Percentiles rank a stretch among this genome's conserved stretches.
These are phyloP conservation scores for Nematolebias whitei DNA, from an alignment of 2,113 vertebrate genomes.

Conservation along the genomic window DNA sequence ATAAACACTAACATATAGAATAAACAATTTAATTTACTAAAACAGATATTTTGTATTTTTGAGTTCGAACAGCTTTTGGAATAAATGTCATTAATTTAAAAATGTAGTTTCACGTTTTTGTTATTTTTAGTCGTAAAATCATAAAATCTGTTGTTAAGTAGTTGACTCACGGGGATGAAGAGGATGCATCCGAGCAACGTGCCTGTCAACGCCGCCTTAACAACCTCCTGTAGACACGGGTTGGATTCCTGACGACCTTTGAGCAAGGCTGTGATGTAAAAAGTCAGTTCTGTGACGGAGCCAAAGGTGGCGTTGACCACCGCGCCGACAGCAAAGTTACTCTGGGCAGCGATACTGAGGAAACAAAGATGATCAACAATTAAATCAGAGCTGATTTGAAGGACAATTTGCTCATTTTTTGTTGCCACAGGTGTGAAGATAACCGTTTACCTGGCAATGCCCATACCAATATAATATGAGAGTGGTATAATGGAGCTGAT, in stretches of 20 bases:
- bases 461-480: constrained; percentile 93
- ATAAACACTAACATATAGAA: neutral
- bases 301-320: constrained; percentile 90
- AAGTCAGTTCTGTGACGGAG: constrained; percentile 89
- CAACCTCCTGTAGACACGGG: constrained; percentile 86
- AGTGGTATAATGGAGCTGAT: constrained; percentile 87
- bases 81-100: too few relatives aligned
- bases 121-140: too few relatives aligned
- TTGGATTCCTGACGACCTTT: constrained; percentile 79
- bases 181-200: constrained; percentile 89
- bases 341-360: constrained; percentile 89
- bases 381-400: neutral
- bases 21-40: too few relatives aligned
- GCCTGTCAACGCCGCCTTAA: constrained; percentile 86
- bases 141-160: neutral
- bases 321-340: constrained; percentile 88
- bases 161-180: constrained; percentile 84
- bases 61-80: too few relatives aligned
- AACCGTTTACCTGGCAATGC: constrained; percentile 85
- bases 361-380: neutral
- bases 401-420: neutral
- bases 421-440: neutral
- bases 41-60: too few relatives aligned
- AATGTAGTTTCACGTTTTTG: too few relatives aligned
- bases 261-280: constrained; percentile 90